phyloP scores from a whole-genome alignment of 2,113 vertebrate genomes.

The Donacobius atricapilla region DNA sequence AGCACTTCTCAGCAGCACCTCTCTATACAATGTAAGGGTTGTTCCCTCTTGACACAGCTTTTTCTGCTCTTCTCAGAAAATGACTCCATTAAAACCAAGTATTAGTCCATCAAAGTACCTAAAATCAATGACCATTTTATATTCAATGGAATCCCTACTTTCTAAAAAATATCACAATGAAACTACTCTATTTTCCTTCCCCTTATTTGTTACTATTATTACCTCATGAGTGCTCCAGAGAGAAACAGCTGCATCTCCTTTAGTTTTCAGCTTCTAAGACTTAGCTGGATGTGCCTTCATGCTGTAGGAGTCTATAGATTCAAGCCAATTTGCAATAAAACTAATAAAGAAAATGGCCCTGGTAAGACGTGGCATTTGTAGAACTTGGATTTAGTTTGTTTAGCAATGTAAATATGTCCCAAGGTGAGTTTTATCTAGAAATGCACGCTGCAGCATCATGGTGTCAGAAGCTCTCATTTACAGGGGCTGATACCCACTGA shows the following conservation, averaged over 20 bases:
- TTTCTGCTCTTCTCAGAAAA: slow-evolving; percentile 43
- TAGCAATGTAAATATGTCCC: not conserved
- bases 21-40: not conserved
- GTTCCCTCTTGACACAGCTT: slow-evolving; percentile 31
- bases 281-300: not conserved
- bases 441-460: not conserved
- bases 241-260: not conserved
- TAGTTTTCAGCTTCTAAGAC: not conserved
- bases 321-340: not conserved
- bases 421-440: not conserved
- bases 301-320: not conserved
- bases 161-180: slow-evolving; percentile 24
- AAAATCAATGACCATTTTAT: slow-evolving; percentile 23
- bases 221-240: not conserved
- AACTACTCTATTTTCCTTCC: not conserved
- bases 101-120: not conserved
- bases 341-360: not conserved
- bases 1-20: slow-evolving; percentile 29
- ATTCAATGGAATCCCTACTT: not conserved
- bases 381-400: not conserved
- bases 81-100: slow-evolving; percentile 17
- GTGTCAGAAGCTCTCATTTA: not conserved
- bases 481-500: not conserved
- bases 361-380: not conserved
- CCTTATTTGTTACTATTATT: slow-evolving; percentile 9